Evolutionary conservation across 2,113 vertebrate genomes (phyloP).

Genomic region (Oreochromis tanganicae): DNA sequence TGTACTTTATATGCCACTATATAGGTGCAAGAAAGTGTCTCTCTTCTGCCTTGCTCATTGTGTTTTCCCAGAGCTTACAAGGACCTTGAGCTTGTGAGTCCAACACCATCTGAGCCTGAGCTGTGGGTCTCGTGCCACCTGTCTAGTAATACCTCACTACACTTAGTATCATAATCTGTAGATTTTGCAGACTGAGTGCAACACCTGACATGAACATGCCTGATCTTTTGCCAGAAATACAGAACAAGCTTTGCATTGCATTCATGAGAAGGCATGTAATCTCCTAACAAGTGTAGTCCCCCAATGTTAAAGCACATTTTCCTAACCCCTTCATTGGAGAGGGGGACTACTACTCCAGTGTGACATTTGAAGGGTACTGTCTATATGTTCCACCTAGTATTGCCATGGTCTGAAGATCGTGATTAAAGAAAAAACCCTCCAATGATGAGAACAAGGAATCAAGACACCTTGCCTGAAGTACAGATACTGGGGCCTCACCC

Average conservation of each 20-base stretch:
- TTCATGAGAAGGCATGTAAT: neutral
- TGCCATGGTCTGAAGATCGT: neutral
- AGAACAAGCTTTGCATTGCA: neutral
- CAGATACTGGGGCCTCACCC: neutral
- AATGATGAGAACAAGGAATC: neutral
- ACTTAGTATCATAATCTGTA: neutral
- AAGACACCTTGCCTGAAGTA: neutral
- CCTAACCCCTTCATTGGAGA: neutral
- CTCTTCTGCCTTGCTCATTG: neutral
- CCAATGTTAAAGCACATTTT: neutral
- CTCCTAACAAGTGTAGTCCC: neutral
- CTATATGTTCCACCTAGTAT: neutral
- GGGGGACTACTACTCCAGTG: neutral
- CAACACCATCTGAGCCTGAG: neutral
- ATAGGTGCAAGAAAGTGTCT: neutral
- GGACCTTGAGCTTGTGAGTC: neutral
- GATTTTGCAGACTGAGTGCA: neutral
- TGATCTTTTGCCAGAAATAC: neutral
- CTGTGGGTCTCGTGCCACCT: neutral
- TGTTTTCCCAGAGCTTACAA: neutral
- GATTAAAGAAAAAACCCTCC: neutral
- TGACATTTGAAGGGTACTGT: neutral
- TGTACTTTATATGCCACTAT: neutral
- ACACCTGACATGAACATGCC: neutral
- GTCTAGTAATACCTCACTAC: neutral